Base-by-base conservation (phyloP, 2,888 invertebrate genomes). In the Euproctis similis region DNA sequence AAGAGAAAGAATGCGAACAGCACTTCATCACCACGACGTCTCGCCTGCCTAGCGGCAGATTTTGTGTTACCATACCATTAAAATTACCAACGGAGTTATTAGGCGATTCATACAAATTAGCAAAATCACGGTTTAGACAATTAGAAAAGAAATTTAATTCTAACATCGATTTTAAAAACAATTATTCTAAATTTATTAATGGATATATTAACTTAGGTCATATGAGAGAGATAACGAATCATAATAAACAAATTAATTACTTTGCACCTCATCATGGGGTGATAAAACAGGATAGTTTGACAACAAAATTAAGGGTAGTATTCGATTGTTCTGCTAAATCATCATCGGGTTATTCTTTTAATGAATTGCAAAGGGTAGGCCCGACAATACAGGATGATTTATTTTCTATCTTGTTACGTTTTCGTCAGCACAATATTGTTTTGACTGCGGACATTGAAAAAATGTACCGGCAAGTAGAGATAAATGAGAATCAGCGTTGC, bases 371-470 rank as follows among this genome's bases (percentile, higher is more conserved):
- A 9, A 21, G 17, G 23, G 28, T 29, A 7, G 34, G 27, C 2
- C 34, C 34, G 7, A 26, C 13, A n/a, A 18, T 36, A 9, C 36
- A 36, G 24, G 36, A 36, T 14, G 18, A 17, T n/a, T 28, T 36
- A 23, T 19, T 30, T 12, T 26, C 18, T 4, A 34, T 30, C n/a
- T 16, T 30, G 3, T 10, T 34, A n/a, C 26, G 30, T 7, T 33
- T 32, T 13, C 17, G 28, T 7, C 30, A 36, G 12, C 28, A 36
- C 14, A 32, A 28, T 9, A 27, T 11, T 23, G 33, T 30, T 4
- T 5, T 36, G 2, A 24, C 23, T 6, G 23, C 28, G 8, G 32
- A 36, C 11, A 25, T 27, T 9, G 24, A 26, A 14, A 30, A 26
- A n/a, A 30, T 34, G 29, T 29, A 29, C 7, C 13, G 33, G 2